phyloP scores from a whole-genome alignment of 2,113 vertebrate genomes.

The Dromas ardeola region DNA sequence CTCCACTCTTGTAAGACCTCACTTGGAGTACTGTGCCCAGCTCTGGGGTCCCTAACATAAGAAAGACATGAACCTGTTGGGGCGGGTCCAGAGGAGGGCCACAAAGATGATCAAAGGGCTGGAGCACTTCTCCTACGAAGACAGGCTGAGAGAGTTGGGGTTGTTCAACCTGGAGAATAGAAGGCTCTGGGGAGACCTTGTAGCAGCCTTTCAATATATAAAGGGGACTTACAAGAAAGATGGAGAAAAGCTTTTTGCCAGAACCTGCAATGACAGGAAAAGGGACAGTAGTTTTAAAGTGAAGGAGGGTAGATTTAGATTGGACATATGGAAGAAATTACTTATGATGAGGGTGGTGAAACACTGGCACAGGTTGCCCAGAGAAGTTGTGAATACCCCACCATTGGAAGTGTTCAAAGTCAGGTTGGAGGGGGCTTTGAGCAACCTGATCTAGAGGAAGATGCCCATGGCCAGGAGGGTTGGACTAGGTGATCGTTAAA shows the following conservation, averaged over 20 bases:
- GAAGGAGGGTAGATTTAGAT: background rate
- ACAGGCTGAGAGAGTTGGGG: background rate
- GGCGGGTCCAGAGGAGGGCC: background rate
- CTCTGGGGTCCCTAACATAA: background rate
- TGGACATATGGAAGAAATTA: background rate
- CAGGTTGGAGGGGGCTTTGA: background rate
- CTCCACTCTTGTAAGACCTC: background rate
- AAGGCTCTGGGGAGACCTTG: background rate
- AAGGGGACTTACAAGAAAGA: background rate
- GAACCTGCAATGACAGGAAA: background rate
- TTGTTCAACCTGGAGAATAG: background rate
- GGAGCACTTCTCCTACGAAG: background rate
- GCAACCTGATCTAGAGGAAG: background rate
- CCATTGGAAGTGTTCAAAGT: background rate
- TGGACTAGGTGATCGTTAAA: background rate
- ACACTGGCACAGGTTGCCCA: background rate
- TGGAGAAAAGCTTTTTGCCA: background rate
- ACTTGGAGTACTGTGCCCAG: background rate
- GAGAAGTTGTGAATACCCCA: background rate
- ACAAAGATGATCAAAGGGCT: background rate
- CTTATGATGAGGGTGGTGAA: background rate
- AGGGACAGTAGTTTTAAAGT: background rate
- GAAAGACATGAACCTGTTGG: background rate
- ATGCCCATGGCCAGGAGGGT: rapidly evolving
- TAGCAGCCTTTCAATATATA: background rate